Evolutionary conservation across 35 echinoderm and acorn worm genomes (phyloP).

Genomic region (Chiridota heheva): DNA sequence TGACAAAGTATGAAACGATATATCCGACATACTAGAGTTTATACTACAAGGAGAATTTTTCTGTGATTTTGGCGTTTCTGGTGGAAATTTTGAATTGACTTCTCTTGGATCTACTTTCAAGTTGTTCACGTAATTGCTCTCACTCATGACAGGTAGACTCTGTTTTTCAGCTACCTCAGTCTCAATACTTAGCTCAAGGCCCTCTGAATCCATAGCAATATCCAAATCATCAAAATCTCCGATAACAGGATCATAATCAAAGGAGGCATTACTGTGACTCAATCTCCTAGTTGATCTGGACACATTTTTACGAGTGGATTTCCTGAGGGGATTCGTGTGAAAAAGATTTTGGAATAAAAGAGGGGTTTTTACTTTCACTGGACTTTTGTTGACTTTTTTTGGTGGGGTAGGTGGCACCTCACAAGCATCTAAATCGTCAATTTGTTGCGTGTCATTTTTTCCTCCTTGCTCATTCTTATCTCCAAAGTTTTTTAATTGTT

Average conservation of each 20-base stretch:
- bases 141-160: too few relatives aligned
- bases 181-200: too few relatives aligned
- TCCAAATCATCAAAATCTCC: slow-evolving; percentile 26
- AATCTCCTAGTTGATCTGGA: slow-evolving; percentile 2
- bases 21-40: too few relatives aligned
- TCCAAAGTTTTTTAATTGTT: not conserved
- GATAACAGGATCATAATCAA: not conserved
- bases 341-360: slow-evolving; percentile 12
- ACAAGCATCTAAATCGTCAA: too few relatives aligned
- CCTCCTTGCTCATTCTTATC: not conserved
- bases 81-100: not conserved
- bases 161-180: too few relatives aligned
- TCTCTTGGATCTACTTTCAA: not conserved
- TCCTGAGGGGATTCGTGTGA: not conserved
- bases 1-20: too few relatives aligned
- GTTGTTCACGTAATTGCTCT: too few relatives aligned
- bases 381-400: slow-evolving; percentile 23
- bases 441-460: not conserved
- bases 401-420: not conserved
- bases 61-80: not conserved
- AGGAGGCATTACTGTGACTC: not conserved
- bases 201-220: slow-evolving; percentile 40
- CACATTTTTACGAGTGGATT: not conserved
- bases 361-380: slow-evolving; percentile 3
- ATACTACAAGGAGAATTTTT: not conserved